Evolutionary conservation across 2,113 vertebrate species (phyloP).

Genomic region (Mungos mungo): DNA sequence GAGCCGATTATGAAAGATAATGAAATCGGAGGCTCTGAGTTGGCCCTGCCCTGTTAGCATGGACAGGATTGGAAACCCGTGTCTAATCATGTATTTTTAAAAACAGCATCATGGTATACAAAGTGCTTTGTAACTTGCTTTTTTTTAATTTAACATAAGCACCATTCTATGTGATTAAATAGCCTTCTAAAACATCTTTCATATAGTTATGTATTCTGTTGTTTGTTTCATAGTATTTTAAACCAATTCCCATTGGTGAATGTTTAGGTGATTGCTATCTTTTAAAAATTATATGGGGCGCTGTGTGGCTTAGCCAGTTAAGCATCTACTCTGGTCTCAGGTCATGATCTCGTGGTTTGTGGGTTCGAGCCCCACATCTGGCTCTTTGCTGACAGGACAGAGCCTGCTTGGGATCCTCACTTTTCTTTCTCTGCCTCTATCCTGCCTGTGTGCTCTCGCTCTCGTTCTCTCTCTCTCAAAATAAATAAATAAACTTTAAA

Average conservation of each 20-base stretch:
- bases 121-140: neutral
- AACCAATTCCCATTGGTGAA: neutral
- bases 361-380: too few species aligned
- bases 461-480: too few species aligned
- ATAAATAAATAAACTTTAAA: too few species aligned
- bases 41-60: neutral
- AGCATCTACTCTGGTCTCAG: too few species aligned
- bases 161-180: neutral
- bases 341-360: too few species aligned
- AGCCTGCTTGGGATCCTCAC: too few species aligned
- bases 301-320: too few species aligned
- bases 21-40: neutral
- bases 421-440: too few species aligned
- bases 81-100: neutral
- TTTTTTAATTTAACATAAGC: neutral
- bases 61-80: neutral
- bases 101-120: neutral
- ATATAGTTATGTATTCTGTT: neutral
- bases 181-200: neutral
- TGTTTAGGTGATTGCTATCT: neutral
- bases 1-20: neutral
- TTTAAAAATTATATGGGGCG: neutral
- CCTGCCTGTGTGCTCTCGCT: too few species aligned
- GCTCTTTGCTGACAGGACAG: too few species aligned
- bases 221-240: constrained; percentile 39